These are phyloP conservation scores for Neuroterus valhalla DNA, from an alignment of 1,140 invertebrate genomes.

Conservation along the genomic window DNA sequence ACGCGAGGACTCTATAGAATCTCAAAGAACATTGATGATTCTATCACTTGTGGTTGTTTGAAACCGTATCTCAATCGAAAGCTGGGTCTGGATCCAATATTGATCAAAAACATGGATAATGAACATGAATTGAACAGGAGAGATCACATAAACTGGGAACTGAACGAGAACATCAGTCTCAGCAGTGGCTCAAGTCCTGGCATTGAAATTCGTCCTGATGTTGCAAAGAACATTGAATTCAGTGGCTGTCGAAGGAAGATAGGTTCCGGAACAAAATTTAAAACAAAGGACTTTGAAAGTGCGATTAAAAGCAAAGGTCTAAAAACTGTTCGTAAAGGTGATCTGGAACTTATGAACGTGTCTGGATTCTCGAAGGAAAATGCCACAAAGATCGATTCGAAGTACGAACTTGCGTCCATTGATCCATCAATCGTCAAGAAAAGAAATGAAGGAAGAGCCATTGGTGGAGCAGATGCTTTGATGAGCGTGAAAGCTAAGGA, in stretches of 20 bases:
- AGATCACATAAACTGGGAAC: constrained; percentile 69
- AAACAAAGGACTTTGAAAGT: constrained; percentile 9
- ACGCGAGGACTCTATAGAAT: constrained; percentile 73
- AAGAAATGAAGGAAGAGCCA: constrained; percentile 8
- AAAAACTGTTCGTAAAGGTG: constrained; percentile 17
- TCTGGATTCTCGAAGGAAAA: constrained; percentile 55
- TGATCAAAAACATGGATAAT: constrained; percentile 38
- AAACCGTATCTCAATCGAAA: constrained; percentile 50
- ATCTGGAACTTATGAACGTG: constrained; percentile 63
- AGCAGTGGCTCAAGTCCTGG: constrained; percentile 68
- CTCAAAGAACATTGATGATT: constrained; percentile 45
- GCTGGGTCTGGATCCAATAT: constrained; percentile 41
- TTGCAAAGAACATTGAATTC: constrained; percentile 63
- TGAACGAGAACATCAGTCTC: constrained; percentile 71
- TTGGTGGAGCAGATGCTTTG: constrained; percentile 39
- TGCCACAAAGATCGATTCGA: constrained; percentile 58
- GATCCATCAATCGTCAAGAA: background rate
- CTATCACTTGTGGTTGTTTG: constrained; percentile 34
- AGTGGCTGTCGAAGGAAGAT: constrained; percentile 50
- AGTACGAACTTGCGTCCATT: constrained; percentile 53
- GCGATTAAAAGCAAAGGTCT: background rate
- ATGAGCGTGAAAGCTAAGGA: constrained; percentile 41
- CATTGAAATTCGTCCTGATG: constrained; percentile 59
- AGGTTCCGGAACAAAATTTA: constrained; percentile 25
- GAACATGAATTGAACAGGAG: constrained; percentile 9